phyloP scores from a whole-genome alignment of 1,140 invertebrate species.

The Drosophila pseudoananassae region DNA sequence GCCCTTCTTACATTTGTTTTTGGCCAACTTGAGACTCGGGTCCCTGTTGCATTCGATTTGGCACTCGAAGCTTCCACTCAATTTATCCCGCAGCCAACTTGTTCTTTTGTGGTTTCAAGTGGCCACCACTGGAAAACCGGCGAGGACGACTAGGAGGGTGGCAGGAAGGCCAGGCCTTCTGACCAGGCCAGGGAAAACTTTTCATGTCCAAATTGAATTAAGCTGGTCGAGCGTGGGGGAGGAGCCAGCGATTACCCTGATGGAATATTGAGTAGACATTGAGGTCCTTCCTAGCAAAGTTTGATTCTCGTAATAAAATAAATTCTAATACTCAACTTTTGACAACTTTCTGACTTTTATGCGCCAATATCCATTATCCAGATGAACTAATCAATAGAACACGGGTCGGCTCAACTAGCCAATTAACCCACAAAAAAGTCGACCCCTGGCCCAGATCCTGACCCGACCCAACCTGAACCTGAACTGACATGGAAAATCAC shows the following conservation, averaged over 20 bases:
- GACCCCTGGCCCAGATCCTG: conserved; percentile 4
- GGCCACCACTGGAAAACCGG: conserved; percentile 46
- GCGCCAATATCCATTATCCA: not conserved
- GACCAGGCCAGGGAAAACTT: conserved; percentile 29
- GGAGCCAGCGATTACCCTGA: conserved; percentile 28
- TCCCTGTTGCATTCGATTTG: conserved; percentile 51
- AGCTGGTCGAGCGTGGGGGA: not conserved
- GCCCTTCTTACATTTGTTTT: not conserved
- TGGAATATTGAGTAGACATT: conserved; percentile 15
- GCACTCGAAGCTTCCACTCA: conserved; percentile 54
- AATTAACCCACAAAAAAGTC: conserved; percentile 18
- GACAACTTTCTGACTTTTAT: conserved; percentile 1
- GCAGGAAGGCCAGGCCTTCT: not conserved
- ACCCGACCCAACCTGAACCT: conserved; percentile 7
- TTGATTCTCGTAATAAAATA: not conserved
- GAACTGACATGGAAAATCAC: conserved; percentile 68
- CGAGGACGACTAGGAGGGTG: not conserved
- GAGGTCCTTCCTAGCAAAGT: not conserved
- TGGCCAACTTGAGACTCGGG: not conserved
- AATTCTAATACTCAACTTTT: not conserved
- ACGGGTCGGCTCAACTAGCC: not conserved
- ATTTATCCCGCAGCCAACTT: conserved; percentile 53
- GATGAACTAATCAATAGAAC: conserved; percentile 1
- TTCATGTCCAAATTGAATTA: conserved; percentile 49
- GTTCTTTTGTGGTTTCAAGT: conserved; percentile 53